Evolutionary conservation across 1,140 invertebrate genomes (phyloP).

Genomic region (Bactericera cockerelli): DNA sequence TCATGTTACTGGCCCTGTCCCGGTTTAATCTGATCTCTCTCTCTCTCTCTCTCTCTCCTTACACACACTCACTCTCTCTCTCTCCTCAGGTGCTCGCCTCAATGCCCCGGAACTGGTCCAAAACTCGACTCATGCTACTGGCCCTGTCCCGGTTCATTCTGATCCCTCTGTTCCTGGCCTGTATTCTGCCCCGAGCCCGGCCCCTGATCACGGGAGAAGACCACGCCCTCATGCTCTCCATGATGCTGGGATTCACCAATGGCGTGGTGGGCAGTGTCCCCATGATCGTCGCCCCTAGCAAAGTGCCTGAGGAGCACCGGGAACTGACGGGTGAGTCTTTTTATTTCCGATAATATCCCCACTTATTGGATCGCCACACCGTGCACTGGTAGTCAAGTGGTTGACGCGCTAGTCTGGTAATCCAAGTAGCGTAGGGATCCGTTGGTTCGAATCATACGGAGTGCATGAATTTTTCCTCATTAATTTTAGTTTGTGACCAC

Average conservation of each 20-base stretch:
- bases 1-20: constrained; percentile 49
- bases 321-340: constrained; percentile 56
- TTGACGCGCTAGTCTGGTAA: no score
- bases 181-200: constrained; percentile 51
- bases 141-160: constrained; percentile 50
- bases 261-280: constrained; percentile 76
- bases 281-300: constrained; percentile 74
- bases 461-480: no score
- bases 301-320: constrained; percentile 57
- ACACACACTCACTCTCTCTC: neutral
- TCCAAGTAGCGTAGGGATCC: no score
- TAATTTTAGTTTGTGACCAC: no score
- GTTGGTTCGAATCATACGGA: no score
- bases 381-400: no score
- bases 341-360: no score
- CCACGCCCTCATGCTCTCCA: constrained; percentile 49
- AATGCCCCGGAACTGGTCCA: constrained; percentile 62
- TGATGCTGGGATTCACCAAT: constrained; percentile 65
- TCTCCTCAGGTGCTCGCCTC: constrained; percentile 52
- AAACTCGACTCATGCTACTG: constrained; percentile 51
- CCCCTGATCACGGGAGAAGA: constrained; percentile 55
- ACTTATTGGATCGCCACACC: no score
- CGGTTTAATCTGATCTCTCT: constrained; percentile 60
- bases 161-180: constrained; percentile 63
- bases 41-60: constrained; percentile 31